Evolutionary conservation across 2,888 invertebrate species (phyloP).

Genomic region (Julus scandinavius): DNA sequence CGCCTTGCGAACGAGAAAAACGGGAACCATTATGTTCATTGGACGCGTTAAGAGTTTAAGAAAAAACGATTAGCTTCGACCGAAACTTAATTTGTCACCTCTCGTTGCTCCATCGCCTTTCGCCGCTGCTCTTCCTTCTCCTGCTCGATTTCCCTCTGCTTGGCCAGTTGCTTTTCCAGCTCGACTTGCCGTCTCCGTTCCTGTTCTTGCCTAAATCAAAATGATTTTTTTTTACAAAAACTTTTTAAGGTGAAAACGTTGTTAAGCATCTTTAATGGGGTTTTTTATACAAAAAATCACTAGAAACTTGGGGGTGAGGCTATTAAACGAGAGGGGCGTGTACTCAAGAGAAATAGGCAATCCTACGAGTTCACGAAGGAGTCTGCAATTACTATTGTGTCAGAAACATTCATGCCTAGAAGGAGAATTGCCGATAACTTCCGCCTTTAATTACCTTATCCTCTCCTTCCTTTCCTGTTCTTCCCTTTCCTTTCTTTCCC

Average conservation of each 20-base stretch:
- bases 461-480: constrained; percentile 85
- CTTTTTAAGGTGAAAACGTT: too few relatives aligned
- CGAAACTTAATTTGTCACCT: constrained; percentile 62
- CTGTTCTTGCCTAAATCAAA: constrained; percentile 70
- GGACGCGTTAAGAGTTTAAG: too few relatives aligned
- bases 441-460: constrained; percentile 57
- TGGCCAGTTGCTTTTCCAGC: constrained; percentile 81
- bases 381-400: too few relatives aligned
- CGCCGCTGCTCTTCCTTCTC: constrained; percentile 77
- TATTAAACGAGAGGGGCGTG: too few relatives aligned
- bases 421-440: too few relatives aligned
- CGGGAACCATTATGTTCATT: constrained; percentile 52
- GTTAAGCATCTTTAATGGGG: too few relatives aligned
- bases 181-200: constrained; percentile 88
- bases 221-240: too few relatives aligned
- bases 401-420: too few relatives aligned
- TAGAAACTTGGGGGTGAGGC: too few relatives aligned
- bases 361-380: too few relatives aligned
- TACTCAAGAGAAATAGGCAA: too few relatives aligned
- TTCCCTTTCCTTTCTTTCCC: constrained; percentile 91
- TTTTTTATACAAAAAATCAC: too few relatives aligned
- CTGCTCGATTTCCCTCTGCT: constrained; percentile 79
- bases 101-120: constrained; percentile 79
- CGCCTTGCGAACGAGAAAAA: constrained; percentile 60
- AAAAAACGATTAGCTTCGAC: background rate